Percentiles rank a stretch among this genome's conserved stretches.
phyloP scores from a whole-genome alignment of 2,797 vertebrate species.

The Melanogrammus aeglefinus region DNA sequence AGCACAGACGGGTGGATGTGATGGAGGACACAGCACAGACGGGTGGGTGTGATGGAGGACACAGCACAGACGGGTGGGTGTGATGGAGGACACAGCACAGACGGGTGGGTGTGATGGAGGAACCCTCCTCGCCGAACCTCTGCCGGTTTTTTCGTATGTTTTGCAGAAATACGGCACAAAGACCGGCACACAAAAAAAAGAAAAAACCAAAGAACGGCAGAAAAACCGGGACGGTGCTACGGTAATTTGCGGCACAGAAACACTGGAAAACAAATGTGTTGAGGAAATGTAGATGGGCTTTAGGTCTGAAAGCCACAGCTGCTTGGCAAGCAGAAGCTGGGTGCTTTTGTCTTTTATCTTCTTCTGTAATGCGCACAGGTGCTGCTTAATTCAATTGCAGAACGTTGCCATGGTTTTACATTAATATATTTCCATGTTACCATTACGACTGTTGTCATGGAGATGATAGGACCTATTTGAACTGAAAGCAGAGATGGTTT shows the following conservation, averaged over 20 bases:
- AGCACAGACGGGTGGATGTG: neutral
- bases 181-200: slow-evolving; percentile 15
- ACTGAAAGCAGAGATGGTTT: slow-evolving; percentile 91
- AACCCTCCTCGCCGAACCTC: slow-evolving; percentile 25
- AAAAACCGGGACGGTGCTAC: slow-evolving; percentile 46
- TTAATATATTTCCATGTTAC: slow-evolving; percentile 98
- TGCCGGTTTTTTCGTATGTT: slow-evolving; percentile 59
- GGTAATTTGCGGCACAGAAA: slow-evolving; percentile 68
- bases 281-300: slow-evolving; percentile 72
- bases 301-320: slow-evolving; percentile 77
- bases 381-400: slow-evolving; percentile 87
- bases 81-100: neutral
- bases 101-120: neutral
- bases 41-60: no score
- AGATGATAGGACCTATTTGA: slow-evolving; percentile 91
- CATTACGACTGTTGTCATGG: slow-evolving; percentile 99
- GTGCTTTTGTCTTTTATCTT: slow-evolving; percentile 80
- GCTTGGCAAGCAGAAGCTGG: slow-evolving; percentile 72
- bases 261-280: slow-evolving; percentile 69
- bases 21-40: neutral
- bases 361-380: slow-evolving; percentile 84
- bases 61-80: no score
- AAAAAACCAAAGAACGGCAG: slow-evolving; percentile 34
- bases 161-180: slow-evolving; percentile 65
- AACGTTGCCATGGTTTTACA: slow-evolving; percentile 90